Evolutionary conservation across 2,113 vertebrate genomes (phyloP), one percentile per base, ranked within the genome.

Genomic region (Ibidorhyncha struthersii): DNA sequence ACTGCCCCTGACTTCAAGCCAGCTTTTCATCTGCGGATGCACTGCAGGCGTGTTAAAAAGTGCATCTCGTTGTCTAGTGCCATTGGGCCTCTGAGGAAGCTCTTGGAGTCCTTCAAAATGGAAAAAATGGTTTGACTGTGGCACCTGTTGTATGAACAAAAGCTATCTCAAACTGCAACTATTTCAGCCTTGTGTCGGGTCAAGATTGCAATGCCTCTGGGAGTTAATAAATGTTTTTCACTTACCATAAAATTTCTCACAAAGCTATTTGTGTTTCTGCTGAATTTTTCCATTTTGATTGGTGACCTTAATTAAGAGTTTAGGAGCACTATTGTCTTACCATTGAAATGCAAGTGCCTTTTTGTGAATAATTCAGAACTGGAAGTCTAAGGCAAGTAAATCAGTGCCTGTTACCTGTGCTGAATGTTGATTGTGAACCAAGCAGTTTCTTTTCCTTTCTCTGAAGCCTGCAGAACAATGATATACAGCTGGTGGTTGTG

Each of bases 261-360:
- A 77, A 61, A 89, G 50, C 22, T 82, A 14, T 82, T 90, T 95
- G 36, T 53, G 50, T 38, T 95, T 30, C 50, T 90, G 40, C 25
- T 77, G 18, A 86, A 34, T 55, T 82, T 87, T 84, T 71, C 36
- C 13, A 21, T 47, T 67, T 93, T 91, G n/a, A 58, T 82, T 59
- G 63, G 50, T 78, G 55, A 63, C 34, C 30, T 91, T 91, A 76
- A 78, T 89, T 84, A 89, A 76, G 43, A 43, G 38, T 81, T 96
- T 78, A 66, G 43, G 56, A 94, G 27, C 4, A 4, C 8, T 77
- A 12, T 77, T 90, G 27, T 81, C 47, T 85, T 66, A 36, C 30
- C 41, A 27, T 69, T 88, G 47, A 82, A 79, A 79, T 62, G 11
- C 26, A 73, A 62, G n/a, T 67, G 78, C 41, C 17, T 86, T 87